Evolutionary conservation across 2,113 vertebrate species (phyloP), one percentile per base, ranked within the genome.

Genomic region (Etheostoma spectabile): DNA sequence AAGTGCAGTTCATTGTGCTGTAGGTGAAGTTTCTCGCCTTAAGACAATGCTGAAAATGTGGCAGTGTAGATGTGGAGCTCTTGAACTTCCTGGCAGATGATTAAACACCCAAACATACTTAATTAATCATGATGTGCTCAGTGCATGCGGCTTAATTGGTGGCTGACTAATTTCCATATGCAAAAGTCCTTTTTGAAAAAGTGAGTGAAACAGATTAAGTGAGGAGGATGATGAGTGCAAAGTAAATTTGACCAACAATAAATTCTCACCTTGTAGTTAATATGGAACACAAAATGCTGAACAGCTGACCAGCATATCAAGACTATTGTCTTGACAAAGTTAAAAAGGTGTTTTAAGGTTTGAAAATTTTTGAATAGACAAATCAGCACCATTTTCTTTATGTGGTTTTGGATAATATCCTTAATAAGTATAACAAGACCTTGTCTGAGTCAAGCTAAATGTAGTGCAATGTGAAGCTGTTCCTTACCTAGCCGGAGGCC

Each of bases 401-500:
- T n/a, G 5, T 19, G 13, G 7, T 27, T 73, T 65, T 4, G 52
- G 15, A 63, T 22, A 24, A 52, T n/a, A 15, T 15, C n/a, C 12
- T 12, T 59, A n/a, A 52, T 11, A 38, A 35, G 19, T 60, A 42
- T 33, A 38, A 51, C 42, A 63, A 19, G 42, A 42, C 13, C 16
- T 18, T 24, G 30, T 30, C 27, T 16, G 11, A 2, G 42, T 68
- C 30, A n/a, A 0, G 68, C 56, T 69, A 71, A 80, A 76, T 49
- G 22, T 22, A 45, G 46, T 62, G 27, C 65, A 59, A 35, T 38
- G 63, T 65, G 55, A 68, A 55, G 81, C 11, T 3, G 0, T n/a
- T 72, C 21, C 67, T 84, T 86, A 99, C 97, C 98, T 5, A 99
- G 95, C 73, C 98, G 90, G 71, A 99, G 95, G 67, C 98, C 98